These are phyloP conservation scores for Donacobius atricapilla DNA, from an alignment of 2,113 vertebrate genomes.

Conservation along the genomic window DNA sequence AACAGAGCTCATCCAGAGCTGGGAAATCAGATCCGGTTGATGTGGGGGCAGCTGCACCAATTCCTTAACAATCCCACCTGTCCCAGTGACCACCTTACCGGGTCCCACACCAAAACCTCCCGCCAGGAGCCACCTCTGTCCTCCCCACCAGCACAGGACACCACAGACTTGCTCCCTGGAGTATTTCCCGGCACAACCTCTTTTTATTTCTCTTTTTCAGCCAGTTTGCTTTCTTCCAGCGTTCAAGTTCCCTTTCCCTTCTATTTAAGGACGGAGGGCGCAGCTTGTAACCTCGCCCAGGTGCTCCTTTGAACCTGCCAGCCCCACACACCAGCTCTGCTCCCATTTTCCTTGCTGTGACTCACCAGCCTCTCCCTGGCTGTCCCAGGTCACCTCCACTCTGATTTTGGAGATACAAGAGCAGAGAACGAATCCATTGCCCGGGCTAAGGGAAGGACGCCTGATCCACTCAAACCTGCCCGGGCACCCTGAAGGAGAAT, in stretches of 20 bases:
- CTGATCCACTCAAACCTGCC: not conserved
- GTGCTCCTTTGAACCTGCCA: not conserved
- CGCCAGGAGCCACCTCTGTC: not conserved
- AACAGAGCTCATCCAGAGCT: not conserved
- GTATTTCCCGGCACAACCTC: not conserved
- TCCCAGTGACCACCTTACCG: accelerated
- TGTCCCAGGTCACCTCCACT: not conserved
- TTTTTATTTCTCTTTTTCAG: not conserved
- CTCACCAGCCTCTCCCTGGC: not conserved
- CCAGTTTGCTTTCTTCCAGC: not conserved
- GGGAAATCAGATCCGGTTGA: not conserved
- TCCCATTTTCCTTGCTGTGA: not conserved
- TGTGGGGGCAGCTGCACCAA: not conserved
- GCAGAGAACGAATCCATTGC: not conserved
- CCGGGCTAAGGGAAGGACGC: not conserved
- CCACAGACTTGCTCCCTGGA: not conserved
- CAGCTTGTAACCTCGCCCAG: accelerated
- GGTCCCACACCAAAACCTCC: not conserved
- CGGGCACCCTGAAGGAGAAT: not conserved
- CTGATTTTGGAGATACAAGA: not conserved
- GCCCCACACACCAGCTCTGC: not conserved
- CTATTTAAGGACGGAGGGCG: not conserved
- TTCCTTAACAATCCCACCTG: not conserved
- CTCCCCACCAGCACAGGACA: not conserved
- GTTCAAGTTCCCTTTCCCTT: not conserved